Base-by-base conservation (phyloP, 2,888 invertebrate genomes). In the Lepidocyrtinus sp. region DNA sequence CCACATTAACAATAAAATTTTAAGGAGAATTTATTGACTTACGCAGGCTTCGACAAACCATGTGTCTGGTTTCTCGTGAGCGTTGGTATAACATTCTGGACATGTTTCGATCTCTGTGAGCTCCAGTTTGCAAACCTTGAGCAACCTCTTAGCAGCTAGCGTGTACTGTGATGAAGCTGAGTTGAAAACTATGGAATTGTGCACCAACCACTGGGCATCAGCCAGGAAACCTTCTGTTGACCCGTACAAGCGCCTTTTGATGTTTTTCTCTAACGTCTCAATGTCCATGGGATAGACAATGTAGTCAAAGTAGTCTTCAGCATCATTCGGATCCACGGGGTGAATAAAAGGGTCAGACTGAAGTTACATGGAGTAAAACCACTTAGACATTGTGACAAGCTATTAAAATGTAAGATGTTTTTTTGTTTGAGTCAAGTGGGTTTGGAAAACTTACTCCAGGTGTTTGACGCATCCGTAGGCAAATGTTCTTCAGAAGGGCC, bases 11-110 rank as follows among this genome's bases (percentile, higher is more conserved):
- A 61, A 17, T 61, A n/a, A 19, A 9, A 61, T 64, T 26, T 21
- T 22, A 67, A 9, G 36, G 7, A 12, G 36, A n/a, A 68, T 46
- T 22, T n/a, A 50, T 46, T 64, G 3, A 88, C 91, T 89, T 88
- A 91, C 93, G 89, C 98, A 98, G 1, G 96, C 95, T 88, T 96
- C 95, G 0, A 95, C 93, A 89, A 98, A 98, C 97, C 97, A 98
- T 0, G 93, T 92, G 77, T 93, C 92, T 70, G 92, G 91, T 45
- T 94, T 92, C 0, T 94, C 93, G 87, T 96, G 95, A 2, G 96
- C 96, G 87, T 94, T 95, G 64, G 92, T 90, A 89, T 97, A 98
- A 88, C 98, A 98, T 88, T 96, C 95, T 0, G 96, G 93, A 87
- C 98, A 98, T 19, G 96, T 94, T 88, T 98, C 96, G 79, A 98